Conservation (phyloP, 2,888 invertebrate species). For the Apomyelois bistriatella region DNA sequence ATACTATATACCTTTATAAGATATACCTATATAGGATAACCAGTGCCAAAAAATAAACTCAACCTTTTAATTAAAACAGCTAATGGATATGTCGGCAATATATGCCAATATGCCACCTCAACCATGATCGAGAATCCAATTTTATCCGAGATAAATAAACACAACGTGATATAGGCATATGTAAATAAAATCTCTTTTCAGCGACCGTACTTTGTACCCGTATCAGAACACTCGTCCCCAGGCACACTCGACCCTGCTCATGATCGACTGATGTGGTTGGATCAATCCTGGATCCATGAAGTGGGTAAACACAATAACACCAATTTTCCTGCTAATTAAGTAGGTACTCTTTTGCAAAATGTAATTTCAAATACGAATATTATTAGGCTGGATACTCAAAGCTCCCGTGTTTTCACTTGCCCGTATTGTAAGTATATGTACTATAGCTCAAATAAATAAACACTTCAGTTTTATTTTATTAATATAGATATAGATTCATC, state of each 20-base stretch:
- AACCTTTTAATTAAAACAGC: background rate
- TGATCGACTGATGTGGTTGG: constrained; percentile 9
- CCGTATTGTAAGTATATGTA: no score
- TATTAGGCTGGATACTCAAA: no score
- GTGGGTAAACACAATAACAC: background rate
- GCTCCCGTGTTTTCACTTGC: no score
- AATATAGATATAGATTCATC: no score
- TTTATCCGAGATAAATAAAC: background rate
- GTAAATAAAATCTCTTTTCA: constrained; percentile 3
- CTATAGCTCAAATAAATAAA: no score
- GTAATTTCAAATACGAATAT: no score
- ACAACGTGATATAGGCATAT: background rate
- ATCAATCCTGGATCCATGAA: background rate
- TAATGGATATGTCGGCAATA: background rate
- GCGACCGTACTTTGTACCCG: constrained; percentile 1
- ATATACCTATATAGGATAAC: no score
- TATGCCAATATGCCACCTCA: background rate
- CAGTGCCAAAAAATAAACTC: no score
- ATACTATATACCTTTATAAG: no score
- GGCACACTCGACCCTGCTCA: constrained; percentile 9
- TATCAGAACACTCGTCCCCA: background rate
- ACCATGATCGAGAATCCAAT: background rate
- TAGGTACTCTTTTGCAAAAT: background rate
- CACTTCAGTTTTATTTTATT: no score
- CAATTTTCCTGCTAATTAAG: background rate